Evolutionary conservation across 2,113 vertebrate species (phyloP).

Genomic region (Menidia beryllina): DNA sequence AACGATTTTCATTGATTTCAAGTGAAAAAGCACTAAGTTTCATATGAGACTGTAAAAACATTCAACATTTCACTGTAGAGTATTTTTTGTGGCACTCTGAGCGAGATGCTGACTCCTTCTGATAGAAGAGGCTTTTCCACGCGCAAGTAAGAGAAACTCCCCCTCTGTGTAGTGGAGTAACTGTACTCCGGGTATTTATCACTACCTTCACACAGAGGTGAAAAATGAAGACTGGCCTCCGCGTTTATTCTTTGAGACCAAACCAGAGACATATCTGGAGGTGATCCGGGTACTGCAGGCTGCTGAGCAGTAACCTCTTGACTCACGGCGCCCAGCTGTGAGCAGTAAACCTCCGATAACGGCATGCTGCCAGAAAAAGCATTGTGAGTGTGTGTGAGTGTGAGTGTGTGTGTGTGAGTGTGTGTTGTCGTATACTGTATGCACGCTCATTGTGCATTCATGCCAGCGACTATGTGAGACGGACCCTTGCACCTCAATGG

Average conservation of each 20-base stretch:
- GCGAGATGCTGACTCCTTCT: too few relatives aligned
- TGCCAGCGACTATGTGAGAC: constrained; percentile 42
- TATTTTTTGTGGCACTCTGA: too few relatives aligned
- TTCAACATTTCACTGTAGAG: too few relatives aligned
- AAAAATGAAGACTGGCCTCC: not conserved
- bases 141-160: too few relatives aligned
- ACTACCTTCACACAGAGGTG: too few relatives aligned
- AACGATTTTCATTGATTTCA: too few relatives aligned
- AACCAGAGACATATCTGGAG: not conserved
- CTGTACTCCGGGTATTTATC: too few relatives aligned
- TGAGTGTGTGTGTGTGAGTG: not conserved
- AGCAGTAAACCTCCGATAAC: constrained; percentile 22
- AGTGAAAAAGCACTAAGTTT: too few relatives aligned
- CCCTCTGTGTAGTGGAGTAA: too few relatives aligned
- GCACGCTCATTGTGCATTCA: constrained; percentile 64
- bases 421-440: not conserved
- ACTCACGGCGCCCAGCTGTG: constrained; percentile 30
- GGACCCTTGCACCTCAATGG: constrained; percentile 66
- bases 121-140: too few relatives aligned
- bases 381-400: constrained; percentile 2
- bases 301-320: not conserved
- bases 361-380: constrained; percentile 6
- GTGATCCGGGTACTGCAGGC: not conserved
- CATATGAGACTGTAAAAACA: too few relatives aligned
- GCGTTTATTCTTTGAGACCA: not conserved